A percentile compares a stretch with the other conserved stretches of the same genome.
phyloP scores from a whole-genome alignment of 2,113 vertebrate genomes.

The Chaetodon trifascialis region DNA sequence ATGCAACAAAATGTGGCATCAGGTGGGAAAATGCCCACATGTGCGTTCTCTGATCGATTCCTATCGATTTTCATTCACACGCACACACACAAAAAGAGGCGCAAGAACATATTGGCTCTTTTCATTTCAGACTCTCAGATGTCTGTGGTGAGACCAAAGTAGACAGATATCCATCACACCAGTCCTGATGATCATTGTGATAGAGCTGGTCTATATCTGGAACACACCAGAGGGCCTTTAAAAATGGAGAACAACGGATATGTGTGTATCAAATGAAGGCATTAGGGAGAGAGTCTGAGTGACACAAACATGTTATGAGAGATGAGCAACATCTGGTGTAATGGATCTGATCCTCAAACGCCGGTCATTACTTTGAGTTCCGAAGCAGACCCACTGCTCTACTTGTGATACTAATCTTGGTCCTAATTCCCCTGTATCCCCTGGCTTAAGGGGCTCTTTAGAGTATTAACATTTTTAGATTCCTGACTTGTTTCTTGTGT shows the following conservation, averaged over 20 bases:
- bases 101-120: constrained; percentile 2
- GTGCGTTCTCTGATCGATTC: constrained; percentile 8
- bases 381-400: constrained; percentile 51
- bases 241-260: constrained; percentile 66
- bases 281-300: constrained; percentile 69
- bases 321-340: constrained; percentile 82
- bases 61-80: constrained; percentile 47
- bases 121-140: constrained; percentile 56
- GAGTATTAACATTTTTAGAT: constrained; percentile 77
- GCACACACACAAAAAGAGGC: not conserved
- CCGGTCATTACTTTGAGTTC: constrained; percentile 54
- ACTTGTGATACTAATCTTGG: constrained; percentile 74
- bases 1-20: not conserved
- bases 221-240: constrained; percentile 64
- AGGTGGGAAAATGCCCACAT: not conserved
- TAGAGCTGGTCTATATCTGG: constrained; percentile 74
- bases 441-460: constrained; percentile 78
- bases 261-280: constrained; percentile 73
- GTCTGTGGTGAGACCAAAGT: constrained; percentile 49
- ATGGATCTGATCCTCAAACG: constrained; percentile 71
- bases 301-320: constrained; percentile 84
- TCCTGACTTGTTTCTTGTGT: constrained; percentile 55
- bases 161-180: constrained; percentile 69
- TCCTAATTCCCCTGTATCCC: constrained; percentile 76
- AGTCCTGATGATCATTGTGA: constrained; percentile 52